These are phyloP conservation scores for Microchrysa polita DNA, from an alignment of 2,888 invertebrate species.

Conservation along the genomic window DNA sequence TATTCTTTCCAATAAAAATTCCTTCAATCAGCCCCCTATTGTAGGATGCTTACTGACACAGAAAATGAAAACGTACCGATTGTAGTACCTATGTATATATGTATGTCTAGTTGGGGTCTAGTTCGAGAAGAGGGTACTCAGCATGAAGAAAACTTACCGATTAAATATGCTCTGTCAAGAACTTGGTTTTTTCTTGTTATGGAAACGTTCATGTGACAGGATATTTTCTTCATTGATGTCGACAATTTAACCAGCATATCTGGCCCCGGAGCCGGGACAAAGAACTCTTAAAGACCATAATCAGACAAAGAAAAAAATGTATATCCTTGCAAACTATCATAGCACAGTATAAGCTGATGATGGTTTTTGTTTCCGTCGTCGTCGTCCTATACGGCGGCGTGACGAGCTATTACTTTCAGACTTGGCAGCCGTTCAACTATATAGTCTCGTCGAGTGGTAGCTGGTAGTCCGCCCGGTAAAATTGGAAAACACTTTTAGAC, in stretches of 20 bases:
- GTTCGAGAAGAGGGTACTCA: too few relatives aligned
- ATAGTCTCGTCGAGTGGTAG: too few relatives aligned
- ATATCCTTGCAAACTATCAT: constrained; percentile 29
- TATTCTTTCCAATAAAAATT: neutral
- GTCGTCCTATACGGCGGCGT: too few relatives aligned
- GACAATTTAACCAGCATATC: neutral
- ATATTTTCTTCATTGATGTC: neutral
- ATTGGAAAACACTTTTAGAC: too few relatives aligned
- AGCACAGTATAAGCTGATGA: neutral
- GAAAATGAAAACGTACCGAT: too few relatives aligned
- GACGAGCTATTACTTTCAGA: too few relatives aligned
- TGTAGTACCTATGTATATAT: too few relatives aligned
- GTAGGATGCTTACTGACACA: constrained; percentile 8
- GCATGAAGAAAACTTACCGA: neutral
- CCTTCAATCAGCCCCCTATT: constrained; percentile 29
- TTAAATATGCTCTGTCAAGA: neutral
- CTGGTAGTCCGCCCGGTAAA: too few relatives aligned
- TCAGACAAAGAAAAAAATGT: constrained; percentile 29
- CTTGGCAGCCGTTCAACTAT: too few relatives aligned
- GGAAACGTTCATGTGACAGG: neutral
- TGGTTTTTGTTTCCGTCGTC: too few relatives aligned
- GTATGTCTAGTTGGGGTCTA: too few relatives aligned
- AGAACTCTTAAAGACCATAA: constrained; percentile 13
- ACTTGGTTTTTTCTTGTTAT: neutral
- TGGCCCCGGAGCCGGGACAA: too few relatives aligned